Evolutionary conservation across 2,797 vertebrate genomes (phyloP).

Genomic region (Leptodactylus fallax): DNA sequence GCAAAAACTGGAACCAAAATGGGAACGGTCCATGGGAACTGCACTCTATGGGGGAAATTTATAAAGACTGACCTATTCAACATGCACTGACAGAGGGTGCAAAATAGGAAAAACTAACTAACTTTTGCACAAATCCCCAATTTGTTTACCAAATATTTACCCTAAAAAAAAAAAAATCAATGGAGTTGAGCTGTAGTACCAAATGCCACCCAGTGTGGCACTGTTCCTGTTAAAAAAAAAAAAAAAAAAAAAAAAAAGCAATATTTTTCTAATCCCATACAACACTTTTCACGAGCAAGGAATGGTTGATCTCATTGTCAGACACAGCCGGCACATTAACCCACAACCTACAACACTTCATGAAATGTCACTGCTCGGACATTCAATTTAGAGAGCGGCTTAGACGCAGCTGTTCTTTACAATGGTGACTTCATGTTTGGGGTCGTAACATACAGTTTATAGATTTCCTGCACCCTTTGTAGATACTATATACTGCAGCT

Average conservation of each 20-base stretch:
- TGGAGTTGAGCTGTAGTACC: too few relatives aligned
- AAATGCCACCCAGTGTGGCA: too few relatives aligned
- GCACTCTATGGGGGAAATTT: too few relatives aligned
- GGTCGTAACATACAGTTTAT: slow-evolving; percentile 32
- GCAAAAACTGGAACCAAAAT: too few relatives aligned
- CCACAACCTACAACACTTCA: background rate
- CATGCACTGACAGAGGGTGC: too few relatives aligned
- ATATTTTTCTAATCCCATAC: background rate
- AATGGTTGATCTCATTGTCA: background rate
- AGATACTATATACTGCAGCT: slow-evolving; percentile 23
- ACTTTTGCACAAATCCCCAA: too few relatives aligned
- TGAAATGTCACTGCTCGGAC: background rate
- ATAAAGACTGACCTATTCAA: too few relatives aligned
- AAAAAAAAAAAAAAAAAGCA: background rate
- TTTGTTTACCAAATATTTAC: too few relatives aligned
- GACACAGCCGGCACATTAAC: background rate
- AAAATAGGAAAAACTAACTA: too few relatives aligned
- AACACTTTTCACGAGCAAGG: background rate
- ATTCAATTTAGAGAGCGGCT: background rate
- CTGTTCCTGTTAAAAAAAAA: background rate
- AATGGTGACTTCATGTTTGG: slow-evolving; percentile 13
- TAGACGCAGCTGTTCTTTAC: background rate
- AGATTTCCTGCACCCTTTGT: slow-evolving; percentile 49
- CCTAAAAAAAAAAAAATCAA: too few relatives aligned
- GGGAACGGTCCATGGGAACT: too few relatives aligned